These are phyloP conservation scores for Phrynocephalus guinanensis DNA, from an alignment of 2,797 vertebrate species.

Conservation along the genomic window DNA sequence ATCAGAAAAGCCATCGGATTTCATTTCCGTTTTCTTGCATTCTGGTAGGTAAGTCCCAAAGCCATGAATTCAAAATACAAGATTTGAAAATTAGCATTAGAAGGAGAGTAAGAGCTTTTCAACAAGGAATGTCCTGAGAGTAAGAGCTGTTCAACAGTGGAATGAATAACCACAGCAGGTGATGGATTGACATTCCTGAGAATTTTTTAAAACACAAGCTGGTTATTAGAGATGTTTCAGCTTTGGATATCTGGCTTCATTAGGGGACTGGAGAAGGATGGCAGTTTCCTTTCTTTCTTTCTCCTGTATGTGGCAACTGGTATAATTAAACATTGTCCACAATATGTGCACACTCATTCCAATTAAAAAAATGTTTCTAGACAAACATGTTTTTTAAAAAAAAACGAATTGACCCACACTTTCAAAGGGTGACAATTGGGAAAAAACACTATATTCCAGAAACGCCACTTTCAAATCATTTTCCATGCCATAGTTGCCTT, in stretches of 20 bases:
- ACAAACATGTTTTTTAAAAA: background rate
- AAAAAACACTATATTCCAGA: background rate
- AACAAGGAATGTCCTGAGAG: background rate
- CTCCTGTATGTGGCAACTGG: background rate
- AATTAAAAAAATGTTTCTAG: background rate
- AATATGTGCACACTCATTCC: background rate
- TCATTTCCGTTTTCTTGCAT: too few relatives aligned
- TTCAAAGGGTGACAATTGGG: background rate
- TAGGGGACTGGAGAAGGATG: background rate
- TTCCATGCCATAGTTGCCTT: background rate
- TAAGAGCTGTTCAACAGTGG: background rate
- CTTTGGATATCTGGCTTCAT: background rate
- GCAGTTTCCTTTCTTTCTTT: background rate
- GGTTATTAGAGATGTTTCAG: background rate
- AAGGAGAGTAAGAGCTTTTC: too few relatives aligned
- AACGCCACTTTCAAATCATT: background rate
- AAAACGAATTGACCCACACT: background rate
- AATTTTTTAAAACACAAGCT: background rate
- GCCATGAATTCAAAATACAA: background rate
- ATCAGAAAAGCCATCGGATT: background rate
- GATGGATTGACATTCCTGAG: background rate
- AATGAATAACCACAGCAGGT: background rate
- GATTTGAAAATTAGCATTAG: background rate
- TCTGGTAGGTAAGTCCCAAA: background rate
- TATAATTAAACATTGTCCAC: background rate